Evolutionary conservation across 2,113 vertebrate genomes (phyloP).

Genomic region (Pantherophis guttatus): DNA sequence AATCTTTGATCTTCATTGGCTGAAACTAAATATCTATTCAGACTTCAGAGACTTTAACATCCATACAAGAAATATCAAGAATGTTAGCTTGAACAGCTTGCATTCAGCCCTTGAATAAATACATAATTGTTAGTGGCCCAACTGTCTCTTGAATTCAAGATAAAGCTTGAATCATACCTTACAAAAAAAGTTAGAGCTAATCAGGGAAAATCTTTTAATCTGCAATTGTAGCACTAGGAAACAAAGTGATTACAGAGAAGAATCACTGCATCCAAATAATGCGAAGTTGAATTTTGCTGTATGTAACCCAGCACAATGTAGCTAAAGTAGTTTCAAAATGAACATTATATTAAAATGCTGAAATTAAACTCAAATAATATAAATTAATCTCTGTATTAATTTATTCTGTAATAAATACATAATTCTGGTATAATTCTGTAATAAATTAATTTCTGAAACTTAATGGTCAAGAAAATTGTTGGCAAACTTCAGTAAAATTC

Average conservation of each 20-base stretch:
- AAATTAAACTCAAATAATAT: constrained; percentile 14
- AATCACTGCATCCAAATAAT: neutral
- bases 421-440: too few species aligned
- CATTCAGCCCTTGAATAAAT: neutral
- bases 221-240: neutral
- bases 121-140: neutral
- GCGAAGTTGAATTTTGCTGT: neutral
- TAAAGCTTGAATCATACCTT: constrained; percentile 4
- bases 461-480: neutral
- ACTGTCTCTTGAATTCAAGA: neutral
- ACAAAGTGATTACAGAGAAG: constrained; percentile 1
- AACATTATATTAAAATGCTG: neutral
- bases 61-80: neutral
- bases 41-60: neutral
- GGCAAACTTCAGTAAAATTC: constrained; percentile 10
- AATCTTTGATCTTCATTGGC: neutral
- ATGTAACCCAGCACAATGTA: neutral
- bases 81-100: neutral
- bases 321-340: neutral
- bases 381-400: neutral
- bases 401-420: too few species aligned
- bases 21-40: neutral
- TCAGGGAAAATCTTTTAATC: neutral
- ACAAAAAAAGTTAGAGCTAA: constrained; percentile 10
- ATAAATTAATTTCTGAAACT: neutral